Conservation (phyloP, 2,888 invertebrate species). For the Dryadula phaetusa region DNA sequence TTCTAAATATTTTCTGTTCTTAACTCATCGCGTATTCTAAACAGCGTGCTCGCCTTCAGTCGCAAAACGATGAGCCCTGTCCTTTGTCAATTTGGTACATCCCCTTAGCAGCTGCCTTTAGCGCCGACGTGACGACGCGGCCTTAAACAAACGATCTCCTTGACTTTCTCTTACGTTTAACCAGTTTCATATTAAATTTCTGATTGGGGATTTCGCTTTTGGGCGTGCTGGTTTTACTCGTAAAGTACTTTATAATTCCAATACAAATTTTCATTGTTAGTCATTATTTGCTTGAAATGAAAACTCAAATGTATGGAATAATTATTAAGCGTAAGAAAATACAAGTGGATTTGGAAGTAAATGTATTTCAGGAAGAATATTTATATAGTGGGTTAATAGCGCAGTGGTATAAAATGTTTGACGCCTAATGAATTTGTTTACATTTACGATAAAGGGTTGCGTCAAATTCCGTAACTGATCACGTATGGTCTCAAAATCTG, state of each 20-base stretch:
- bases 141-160: slow-evolving; percentile 31
- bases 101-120: slow-evolving; percentile 35
- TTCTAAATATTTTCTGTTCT: slow-evolving; percentile 25
- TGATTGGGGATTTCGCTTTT: slow-evolving; percentile 16
- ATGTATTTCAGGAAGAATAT: too few species aligned
- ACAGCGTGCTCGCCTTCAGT: slow-evolving; percentile 48
- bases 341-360: too few species aligned
- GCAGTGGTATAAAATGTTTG: too few species aligned
- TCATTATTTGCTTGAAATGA: neutral
- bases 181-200: slow-evolving; percentile 25
- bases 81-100: slow-evolving; percentile 56
- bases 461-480: too few species aligned
- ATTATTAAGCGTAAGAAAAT: too few species aligned
- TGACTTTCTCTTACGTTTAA: slow-evolving; percentile 27
- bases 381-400: too few species aligned
- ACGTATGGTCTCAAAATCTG: too few species aligned
- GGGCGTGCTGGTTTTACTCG: neutral
- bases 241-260: neutral
- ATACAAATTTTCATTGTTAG: neutral
- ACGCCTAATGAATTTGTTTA: too few species aligned
- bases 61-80: slow-evolving; percentile 52
- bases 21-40: slow-evolving; percentile 57
- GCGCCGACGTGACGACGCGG: slow-evolving; percentile 38
- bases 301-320: neutral
- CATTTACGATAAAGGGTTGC: too few species aligned